Conservation (phyloP, 53 echinoderm and acorn worm genomes). For the Mesocentrotus franciscanus region DNA sequence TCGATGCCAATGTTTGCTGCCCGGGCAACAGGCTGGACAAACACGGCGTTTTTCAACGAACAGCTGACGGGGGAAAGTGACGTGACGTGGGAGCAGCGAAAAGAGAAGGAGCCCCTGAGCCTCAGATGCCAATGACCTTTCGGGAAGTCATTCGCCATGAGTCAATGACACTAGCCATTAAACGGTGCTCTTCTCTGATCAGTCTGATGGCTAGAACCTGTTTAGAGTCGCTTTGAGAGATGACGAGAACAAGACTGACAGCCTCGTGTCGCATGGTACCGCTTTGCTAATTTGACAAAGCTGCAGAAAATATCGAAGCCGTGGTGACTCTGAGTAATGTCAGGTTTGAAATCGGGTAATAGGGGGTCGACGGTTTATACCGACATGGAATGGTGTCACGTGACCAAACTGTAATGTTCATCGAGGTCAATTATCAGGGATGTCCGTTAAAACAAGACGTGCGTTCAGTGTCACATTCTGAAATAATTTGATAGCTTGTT, state of each 20-base stretch:
- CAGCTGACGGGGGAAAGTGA: conserved; percentile 28
- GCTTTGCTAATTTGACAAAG: conserved; percentile 47
- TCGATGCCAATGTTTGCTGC: conserved; percentile 46
- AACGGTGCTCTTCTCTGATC: conserved; percentile 8
- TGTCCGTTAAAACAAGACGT: background rate
- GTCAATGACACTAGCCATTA: conserved; percentile 60
- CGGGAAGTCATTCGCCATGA: conserved; percentile 58
- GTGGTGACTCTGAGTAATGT: conserved; percentile 2
- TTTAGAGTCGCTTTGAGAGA: conserved; percentile 39
- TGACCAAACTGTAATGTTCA: background rate
- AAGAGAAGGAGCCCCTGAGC: conserved; percentile 1
- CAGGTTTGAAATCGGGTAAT: background rate
- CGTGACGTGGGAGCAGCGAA: conserved; percentile 54
- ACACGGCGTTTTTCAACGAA: conserved; percentile 24
- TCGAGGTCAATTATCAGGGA: background rate
- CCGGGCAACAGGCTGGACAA: conserved; percentile 57
- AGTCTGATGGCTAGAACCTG: conserved; percentile 27
- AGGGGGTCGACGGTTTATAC: background rate
- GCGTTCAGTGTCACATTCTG: background rate
- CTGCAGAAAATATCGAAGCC: conserved; percentile 2
- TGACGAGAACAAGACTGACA: conserved; percentile 46
- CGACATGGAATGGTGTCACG: background rate
- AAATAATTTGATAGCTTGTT: background rate
- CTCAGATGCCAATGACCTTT: conserved; percentile 57
- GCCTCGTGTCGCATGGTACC: conserved; percentile 13